phyloP scores from a whole-genome alignment of 2,113 vertebrate genomes.

The Spea multiplicata region DNA sequence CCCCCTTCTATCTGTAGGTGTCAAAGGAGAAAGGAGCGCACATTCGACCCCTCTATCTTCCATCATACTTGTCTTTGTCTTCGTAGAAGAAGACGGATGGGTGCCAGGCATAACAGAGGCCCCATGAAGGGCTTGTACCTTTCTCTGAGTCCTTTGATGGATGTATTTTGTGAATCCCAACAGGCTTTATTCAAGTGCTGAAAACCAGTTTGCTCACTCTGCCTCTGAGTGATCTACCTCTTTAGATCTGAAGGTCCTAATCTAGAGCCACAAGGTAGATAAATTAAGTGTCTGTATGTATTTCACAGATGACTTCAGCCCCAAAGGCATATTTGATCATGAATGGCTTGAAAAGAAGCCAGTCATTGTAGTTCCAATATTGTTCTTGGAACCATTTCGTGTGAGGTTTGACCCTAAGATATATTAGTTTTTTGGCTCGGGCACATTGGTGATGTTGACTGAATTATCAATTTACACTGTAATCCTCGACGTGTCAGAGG shows the following conservation, averaged over 20 bases:
- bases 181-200: constrained; percentile 43
- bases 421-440: not conserved
- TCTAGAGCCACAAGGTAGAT: constrained; percentile 23
- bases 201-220: constrained; percentile 26
- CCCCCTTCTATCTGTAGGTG: constrained; percentile 29
- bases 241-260: constrained; percentile 23
- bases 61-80: constrained; percentile 43
- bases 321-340: not conserved
- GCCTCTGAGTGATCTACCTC: constrained; percentile 37
- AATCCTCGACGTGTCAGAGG: no score
- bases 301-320: constrained; percentile 36
- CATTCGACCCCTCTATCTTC: constrained; percentile 39
- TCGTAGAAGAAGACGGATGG: constrained; percentile 38
- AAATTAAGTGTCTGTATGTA: constrained; percentile 35
- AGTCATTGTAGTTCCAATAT: not conserved
- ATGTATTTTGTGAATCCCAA: constrained; percentile 46
- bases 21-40: constrained; percentile 36
- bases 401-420: not conserved
- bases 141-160: constrained; percentile 41
- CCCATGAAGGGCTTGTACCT: constrained; percentile 40
- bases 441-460: not conserved
- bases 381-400: not conserved
- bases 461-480: not conserved
- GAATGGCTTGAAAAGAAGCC: not conserved
- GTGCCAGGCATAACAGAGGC: constrained; percentile 38